Evolutionary conservation across 1,140 invertebrate species (phyloP).

Genomic region (Thaumatotibia leucotreta): DNA sequence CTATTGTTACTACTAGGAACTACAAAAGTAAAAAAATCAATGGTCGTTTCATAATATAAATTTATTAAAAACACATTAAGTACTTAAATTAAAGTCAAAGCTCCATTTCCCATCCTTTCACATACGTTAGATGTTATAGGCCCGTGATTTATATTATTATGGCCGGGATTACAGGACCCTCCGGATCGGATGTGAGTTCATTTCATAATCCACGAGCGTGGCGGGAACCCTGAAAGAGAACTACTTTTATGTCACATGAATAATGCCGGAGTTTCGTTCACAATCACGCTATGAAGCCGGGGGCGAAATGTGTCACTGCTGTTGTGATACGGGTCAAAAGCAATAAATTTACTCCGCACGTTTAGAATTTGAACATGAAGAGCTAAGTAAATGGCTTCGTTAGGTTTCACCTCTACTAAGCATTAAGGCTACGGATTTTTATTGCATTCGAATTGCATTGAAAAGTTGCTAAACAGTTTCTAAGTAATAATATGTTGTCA

Average conservation of each 20-base stretch:
- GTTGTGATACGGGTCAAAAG: slow-evolving; percentile 5
- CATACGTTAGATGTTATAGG: neutral
- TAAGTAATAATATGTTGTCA: too few relatives aligned
- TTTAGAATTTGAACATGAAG: slow-evolving; percentile 1
- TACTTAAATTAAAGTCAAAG: neutral
- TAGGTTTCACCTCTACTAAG: neutral
- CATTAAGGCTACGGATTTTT: neutral
- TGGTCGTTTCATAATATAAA: too few relatives aligned
- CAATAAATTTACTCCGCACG: slow-evolving; percentile 7
- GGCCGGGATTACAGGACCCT: slow-evolving; percentile 2
- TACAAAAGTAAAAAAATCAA: too few relatives aligned
- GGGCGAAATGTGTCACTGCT: slow-evolving; percentile 6
- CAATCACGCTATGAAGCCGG: slow-evolving; percentile 6
- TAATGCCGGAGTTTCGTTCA: neutral
- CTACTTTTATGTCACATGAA: neutral
- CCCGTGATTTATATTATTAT: neutral
- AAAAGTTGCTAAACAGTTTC: too few relatives aligned
- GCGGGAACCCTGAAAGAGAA: neutral
- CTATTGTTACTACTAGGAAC: too few relatives aligned
- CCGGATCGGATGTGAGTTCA: neutral
- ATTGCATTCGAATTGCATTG: too few relatives aligned
- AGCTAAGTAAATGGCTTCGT: neutral
- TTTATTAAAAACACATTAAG: neutral
- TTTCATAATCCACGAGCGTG: slow-evolving; percentile 2
- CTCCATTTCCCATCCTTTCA: neutral